Evolutionary conservation across 1,140 invertebrate species (phyloP).

Genomic region (Brachionus angularis): DNA sequence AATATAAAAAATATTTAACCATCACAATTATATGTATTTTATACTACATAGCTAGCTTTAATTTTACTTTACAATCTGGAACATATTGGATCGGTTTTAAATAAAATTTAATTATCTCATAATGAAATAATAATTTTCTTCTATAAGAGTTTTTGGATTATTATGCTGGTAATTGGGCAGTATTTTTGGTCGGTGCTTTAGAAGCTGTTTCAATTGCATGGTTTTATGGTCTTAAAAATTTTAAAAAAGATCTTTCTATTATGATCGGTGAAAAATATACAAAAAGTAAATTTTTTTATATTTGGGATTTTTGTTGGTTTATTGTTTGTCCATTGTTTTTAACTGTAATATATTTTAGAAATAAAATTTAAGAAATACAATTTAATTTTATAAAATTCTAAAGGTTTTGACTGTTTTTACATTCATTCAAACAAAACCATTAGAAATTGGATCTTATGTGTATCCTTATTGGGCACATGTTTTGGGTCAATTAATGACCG

Average conservation of each 20-base stretch:
- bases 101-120: conserved; percentile 5
- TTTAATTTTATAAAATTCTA: background rate
- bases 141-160: conserved; percentile 43
- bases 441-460: conserved; percentile 9
- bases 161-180: conserved; percentile 42
- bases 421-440: conserved; percentile 28
- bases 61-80: conserved; percentile 52
- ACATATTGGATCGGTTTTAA: conserved; percentile 35
- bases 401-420: conserved; percentile 67
- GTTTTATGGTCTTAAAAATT: conserved; percentile 52
- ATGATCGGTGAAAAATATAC: conserved; percentile 56
- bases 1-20: conserved; percentile 60
- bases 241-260: conserved; percentile 55
- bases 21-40: conserved; percentile 62
- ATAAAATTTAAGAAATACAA: background rate
- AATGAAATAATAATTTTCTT: no score
- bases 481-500: conserved; percentile 59
- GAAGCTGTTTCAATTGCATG: conserved; percentile 20
- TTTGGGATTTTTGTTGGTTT: conserved; percentile 58
- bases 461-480: conserved; percentile 71
- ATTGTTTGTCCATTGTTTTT: conserved; percentile 56
- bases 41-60: conserved; percentile 65
- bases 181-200: conserved; percentile 28
- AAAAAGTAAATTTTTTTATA: conserved; percentile 47
- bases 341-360: conserved; percentile 60